These are phyloP conservation scores for Geodia barretti DNA, from an alignment of 37 sponge, comb jelly and placozoan species.

Conservation along the genomic window DNA sequence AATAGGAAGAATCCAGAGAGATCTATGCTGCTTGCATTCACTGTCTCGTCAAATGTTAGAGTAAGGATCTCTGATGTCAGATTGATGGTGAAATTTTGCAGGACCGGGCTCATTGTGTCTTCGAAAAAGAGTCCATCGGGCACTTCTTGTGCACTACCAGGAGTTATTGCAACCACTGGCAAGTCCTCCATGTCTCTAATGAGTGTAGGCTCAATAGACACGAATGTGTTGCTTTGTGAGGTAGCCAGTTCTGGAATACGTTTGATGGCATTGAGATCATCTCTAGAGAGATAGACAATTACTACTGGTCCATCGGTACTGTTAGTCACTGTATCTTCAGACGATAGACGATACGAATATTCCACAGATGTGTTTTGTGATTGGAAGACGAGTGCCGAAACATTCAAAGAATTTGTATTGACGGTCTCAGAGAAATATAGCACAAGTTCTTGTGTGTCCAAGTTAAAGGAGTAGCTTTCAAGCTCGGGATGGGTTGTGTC, in stretches of 20 bases:
- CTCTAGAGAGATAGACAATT: slow-evolving; percentile 46
- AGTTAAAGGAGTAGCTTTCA: slow-evolving; percentile 36
- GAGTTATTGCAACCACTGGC: slow-evolving; percentile 34
- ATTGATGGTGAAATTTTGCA: slow-evolving; percentile 62
- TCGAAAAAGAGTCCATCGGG: slow-evolving; percentile 4
- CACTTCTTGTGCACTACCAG: slow-evolving; percentile 32
- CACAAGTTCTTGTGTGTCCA: slow-evolving; percentile 50
- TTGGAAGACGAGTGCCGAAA: slow-evolving; percentile 65
- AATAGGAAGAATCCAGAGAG: slow-evolving; percentile 32
- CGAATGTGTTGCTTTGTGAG: slow-evolving; percentile 55
- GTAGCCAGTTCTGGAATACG: slow-evolving; percentile 68
- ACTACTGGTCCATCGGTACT: slow-evolving; percentile 58
- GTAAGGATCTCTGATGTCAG: slow-evolving; percentile 72
- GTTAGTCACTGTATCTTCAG: slow-evolving; percentile 29
- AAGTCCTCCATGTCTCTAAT: slow-evolving; percentile 75
- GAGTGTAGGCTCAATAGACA: slow-evolving; percentile 52
- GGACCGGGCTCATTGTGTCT: slow-evolving; percentile 71
- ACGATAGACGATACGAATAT: slow-evolving; percentile 45
- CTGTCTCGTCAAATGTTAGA: slow-evolving; percentile 86
- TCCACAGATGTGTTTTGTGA: not conserved
- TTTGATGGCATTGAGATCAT: slow-evolving; percentile 87
- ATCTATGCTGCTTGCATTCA: slow-evolving; percentile 72
- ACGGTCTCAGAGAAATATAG: slow-evolving; percentile 88
- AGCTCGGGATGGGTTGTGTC: slow-evolving; percentile 73
- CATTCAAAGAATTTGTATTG: slow-evolving; percentile 78